phyloP scores from a whole-genome alignment of 2,888 invertebrate genomes.

The Aphrophora alni region DNA sequence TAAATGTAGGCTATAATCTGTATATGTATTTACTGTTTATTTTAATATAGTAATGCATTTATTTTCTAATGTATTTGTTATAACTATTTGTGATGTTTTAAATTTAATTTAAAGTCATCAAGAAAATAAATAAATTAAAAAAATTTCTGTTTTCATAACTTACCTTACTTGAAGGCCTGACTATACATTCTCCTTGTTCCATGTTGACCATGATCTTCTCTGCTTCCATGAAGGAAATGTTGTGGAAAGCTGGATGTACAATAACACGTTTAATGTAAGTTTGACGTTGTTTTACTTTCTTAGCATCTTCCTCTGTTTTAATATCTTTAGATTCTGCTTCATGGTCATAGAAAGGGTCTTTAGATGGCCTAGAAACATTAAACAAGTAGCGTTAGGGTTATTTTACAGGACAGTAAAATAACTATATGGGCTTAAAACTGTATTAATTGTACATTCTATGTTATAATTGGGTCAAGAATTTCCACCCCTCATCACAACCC shows the following conservation, averaged over 20 bases:
- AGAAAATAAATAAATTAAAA: no score
- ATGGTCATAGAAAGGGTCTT: constrained; percentile 91
- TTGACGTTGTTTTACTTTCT: constrained; percentile 81
- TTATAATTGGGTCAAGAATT: background rate
- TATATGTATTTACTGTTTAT: no score
- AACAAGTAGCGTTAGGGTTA: background rate
- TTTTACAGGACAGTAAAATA: no score
- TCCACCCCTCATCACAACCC: no score
- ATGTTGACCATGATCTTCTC: constrained; percentile 88
- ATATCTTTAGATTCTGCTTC: constrained; percentile 81
- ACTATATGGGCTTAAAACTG: background rate
- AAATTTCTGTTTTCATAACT: no score
- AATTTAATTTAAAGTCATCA: no score
- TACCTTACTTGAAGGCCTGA: constrained; percentile 95
- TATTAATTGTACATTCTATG: background rate
- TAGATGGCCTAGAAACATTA: constrained; percentile 68
- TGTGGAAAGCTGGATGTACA: constrained; percentile 96
- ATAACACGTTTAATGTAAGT: constrained; percentile 96
- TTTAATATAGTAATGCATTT: no score
- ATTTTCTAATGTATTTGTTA: no score
- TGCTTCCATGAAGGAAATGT: constrained; percentile 92
- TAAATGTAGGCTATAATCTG: no score
- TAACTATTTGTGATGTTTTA: no score
- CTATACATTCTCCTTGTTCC: constrained; percentile 96
- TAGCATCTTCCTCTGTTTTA: constrained; percentile 79